Percentiles rank a stretch among this genome's conserved stretches.
Evolutionary conservation across 2,888 invertebrate species (phyloP).

Genomic region (Sclerodermus sp.): DNA sequence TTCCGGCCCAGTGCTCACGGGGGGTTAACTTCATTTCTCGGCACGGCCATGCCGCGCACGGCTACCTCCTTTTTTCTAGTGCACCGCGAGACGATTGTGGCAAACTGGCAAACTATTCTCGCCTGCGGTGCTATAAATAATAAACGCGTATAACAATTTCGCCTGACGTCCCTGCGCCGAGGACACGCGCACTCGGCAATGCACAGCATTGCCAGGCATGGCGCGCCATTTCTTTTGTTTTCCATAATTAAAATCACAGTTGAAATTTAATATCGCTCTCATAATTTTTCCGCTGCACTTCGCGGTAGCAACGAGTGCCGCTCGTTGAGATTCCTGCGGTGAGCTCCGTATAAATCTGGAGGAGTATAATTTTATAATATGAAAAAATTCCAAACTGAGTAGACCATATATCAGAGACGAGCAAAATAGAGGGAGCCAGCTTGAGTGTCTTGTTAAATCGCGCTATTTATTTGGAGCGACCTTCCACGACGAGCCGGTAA

Average conservation of each 20-base stretch:
- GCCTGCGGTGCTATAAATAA: conserved; percentile 24
- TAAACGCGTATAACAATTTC: conserved; percentile 27
- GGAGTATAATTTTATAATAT: conserved; percentile 45
- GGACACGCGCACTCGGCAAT: too few relatives aligned
- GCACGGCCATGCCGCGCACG: not conserved
- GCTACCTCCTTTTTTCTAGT: not conserved
- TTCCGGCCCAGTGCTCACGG: not conserved
- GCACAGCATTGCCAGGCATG: too few relatives aligned
- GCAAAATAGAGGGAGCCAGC: conserved; percentile 3
- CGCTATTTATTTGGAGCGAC: conserved; percentile 34
- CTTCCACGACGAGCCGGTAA: conserved; percentile 1
- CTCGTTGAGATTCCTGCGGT: conserved; percentile 39
- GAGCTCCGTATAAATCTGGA: conserved; percentile 39
- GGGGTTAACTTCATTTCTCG: conserved; percentile 18
- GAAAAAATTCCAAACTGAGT: conserved; percentile 37
- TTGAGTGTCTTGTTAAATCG: conserved; percentile 28
- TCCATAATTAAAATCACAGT: conserved; percentile 46
- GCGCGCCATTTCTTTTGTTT: conserved; percentile 31
- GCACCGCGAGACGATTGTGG: conserved; percentile 7
- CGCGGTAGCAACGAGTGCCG: conserved; percentile 8
- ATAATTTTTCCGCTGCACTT: conserved; percentile 36
- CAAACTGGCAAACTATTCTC: conserved; percentile 21
- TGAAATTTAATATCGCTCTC: conserved; percentile 47
- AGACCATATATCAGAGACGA: conserved; percentile 18
- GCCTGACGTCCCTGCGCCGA: too few relatives aligned